Conservation (phyloP, 2,888 invertebrate species). For the Sphecodes monilicornis region DNA sequence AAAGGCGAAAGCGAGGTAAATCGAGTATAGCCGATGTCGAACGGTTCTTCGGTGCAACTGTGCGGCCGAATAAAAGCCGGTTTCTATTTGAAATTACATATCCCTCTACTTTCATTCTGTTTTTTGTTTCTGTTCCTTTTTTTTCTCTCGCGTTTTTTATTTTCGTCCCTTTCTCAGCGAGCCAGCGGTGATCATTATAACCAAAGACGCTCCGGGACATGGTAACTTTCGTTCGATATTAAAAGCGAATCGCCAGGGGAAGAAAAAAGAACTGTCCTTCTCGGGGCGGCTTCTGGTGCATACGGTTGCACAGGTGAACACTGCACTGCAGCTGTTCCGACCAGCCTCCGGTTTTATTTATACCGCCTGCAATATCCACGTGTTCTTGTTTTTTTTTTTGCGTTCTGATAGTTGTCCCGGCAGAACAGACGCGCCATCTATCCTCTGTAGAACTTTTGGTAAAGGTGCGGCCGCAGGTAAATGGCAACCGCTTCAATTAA, state of each 20-base stretch:
- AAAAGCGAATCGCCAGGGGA: slow-evolving; percentile 11
- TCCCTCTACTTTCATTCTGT: neutral
- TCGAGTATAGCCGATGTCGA: slow-evolving; percentile 22
- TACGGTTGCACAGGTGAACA: slow-evolving; percentile 53
- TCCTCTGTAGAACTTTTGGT: slow-evolving; percentile 4
- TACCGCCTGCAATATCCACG: slow-evolving; percentile 70
- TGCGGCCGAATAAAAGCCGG: slow-evolving; percentile 3
- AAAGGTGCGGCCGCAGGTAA: slow-evolving; percentile 4
- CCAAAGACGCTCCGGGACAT: neutral
- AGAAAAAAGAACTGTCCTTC: slow-evolving; percentile 32
- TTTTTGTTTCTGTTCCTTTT: neutral
- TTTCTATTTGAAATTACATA: neutral
- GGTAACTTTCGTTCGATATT: slow-evolving; percentile 13
- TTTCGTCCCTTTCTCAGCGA: neutral
- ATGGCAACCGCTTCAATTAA: neutral
- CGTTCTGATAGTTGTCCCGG: slow-evolving; percentile 51
- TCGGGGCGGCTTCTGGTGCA: neutral
- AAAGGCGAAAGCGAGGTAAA: slow-evolving; percentile 23
- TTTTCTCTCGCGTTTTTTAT: neutral
- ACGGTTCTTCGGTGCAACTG: neutral
- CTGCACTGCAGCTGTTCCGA: slow-evolving; percentile 72
- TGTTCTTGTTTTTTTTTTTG: slow-evolving; percentile 63
- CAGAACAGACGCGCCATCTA: slow-evolving; percentile 33
- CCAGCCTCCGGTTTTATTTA: slow-evolving; percentile 72
- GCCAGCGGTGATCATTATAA: neutral